Evolutionary conservation across 2,888 invertebrate species (phyloP).

Genomic region (Eutolmus rufibarbis): DNA sequence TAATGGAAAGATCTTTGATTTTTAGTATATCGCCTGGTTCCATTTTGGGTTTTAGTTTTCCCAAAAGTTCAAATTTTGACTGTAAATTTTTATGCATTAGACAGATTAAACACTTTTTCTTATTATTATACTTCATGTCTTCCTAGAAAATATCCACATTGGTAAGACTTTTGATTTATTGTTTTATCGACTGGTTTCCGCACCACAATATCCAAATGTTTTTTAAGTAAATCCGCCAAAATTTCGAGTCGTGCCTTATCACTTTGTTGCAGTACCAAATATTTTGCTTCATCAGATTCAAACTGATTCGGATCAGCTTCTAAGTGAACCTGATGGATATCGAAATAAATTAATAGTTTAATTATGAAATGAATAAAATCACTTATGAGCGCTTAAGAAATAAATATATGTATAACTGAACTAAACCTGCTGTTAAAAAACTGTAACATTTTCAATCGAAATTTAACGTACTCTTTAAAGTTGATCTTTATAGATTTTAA

Average conservation of each 20-base stretch:
- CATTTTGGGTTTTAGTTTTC: slow-evolving; percentile 66
- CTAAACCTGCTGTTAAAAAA: neutral
- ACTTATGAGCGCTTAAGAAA: neutral
- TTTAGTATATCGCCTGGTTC: slow-evolving; percentile 65
- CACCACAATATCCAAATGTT: slow-evolving; percentile 66
- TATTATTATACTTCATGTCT: slow-evolving; percentile 73
- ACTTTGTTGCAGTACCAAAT: slow-evolving; percentile 67
- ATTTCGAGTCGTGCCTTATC: slow-evolving; percentile 80
- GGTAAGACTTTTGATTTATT: slow-evolving; percentile 62
- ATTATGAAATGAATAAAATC: neutral
- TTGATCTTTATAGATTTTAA: too few relatives aligned
- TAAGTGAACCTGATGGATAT: slow-evolving; percentile 73
- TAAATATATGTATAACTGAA: neutral
- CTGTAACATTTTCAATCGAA: too few relatives aligned
- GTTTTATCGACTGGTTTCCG: neutral
- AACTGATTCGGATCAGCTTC: slow-evolving; percentile 78
- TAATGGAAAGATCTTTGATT: slow-evolving; percentile 69
- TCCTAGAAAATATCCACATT: slow-evolving; percentile 72
- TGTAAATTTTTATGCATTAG: slow-evolving; percentile 55
- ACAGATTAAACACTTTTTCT: neutral
- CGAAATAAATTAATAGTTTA: neutral
- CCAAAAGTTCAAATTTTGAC: slow-evolving; percentile 76
- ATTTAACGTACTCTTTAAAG: too few relatives aligned
- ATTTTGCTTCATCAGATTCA: slow-evolving; percentile 69
- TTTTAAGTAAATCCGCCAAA: slow-evolving; percentile 75